Evolutionary conservation across 2,888 invertebrate species (phyloP).

Genomic region (Andrena camellia): DNA sequence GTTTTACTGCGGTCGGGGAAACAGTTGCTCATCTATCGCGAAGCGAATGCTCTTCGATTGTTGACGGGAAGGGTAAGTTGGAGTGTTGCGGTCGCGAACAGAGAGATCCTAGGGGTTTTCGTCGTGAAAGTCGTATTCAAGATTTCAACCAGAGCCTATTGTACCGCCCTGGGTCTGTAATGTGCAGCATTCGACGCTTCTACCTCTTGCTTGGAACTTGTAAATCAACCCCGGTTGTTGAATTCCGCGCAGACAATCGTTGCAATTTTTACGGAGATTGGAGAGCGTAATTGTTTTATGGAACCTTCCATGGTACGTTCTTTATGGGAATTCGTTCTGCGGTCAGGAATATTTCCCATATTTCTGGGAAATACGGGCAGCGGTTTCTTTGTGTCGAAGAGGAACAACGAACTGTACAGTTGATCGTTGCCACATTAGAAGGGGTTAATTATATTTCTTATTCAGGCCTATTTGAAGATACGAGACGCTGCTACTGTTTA

Average conservation of each 20-base stretch:
- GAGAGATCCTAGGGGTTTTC: slow-evolving; percentile 9
- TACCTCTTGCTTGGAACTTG: background rate
- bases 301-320: background rate
- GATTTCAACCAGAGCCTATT: background rate
- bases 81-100: slow-evolving; percentile 16
- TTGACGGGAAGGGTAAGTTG: background rate
- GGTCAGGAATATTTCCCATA: background rate
- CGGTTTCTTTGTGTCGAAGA: background rate
- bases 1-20: slow-evolving; percentile 19
- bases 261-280: slow-evolving; percentile 44
- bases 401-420: background rate
- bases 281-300: slow-evolving; percentile 23
- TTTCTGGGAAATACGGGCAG: background rate
- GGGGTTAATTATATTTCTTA: background rate
- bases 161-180: background rate
- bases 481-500: background rate
- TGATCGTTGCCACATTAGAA: background rate
- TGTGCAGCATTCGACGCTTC: background rate
- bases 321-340: slow-evolving; percentile 14
- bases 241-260: background rate
- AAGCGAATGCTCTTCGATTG: slow-evolving; percentile 6
- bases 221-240: slow-evolving; percentile 20
- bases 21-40: slow-evolving; percentile 3
- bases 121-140: background rate
- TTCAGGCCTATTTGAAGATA: too few relatives aligned